phyloP scores from a whole-genome alignment of 2,113 vertebrate genomes.

The Rhineura floridana region DNA sequence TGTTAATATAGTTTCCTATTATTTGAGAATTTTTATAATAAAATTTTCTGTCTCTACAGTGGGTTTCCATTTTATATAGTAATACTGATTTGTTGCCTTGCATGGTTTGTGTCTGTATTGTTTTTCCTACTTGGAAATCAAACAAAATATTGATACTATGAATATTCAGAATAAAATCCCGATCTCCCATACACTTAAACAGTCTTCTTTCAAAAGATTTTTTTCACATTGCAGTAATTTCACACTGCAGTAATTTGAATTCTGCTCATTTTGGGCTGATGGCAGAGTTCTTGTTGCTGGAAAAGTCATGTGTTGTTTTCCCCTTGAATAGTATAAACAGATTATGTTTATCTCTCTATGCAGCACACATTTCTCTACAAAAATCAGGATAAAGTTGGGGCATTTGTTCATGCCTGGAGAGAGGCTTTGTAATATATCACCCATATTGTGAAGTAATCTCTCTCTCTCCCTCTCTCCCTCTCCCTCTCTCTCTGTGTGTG shows the following conservation, averaged over 20 bases:
- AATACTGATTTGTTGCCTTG: neutral
- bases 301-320: constrained; percentile 47
- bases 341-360: constrained; percentile 60
- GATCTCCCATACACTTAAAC: neutral
- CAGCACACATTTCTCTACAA: constrained; percentile 50
- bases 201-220: neutral
- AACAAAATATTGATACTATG: neutral
- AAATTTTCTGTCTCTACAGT: neutral
- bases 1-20: neutral
- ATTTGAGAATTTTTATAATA: neutral
- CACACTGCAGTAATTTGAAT: constrained; percentile 21
- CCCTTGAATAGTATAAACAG: constrained; percentile 45
- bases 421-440: constrained; percentile 6
- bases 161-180: neutral
- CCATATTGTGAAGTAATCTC: neutral
- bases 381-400: constrained; percentile 10
- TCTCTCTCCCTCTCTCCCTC: too few relatives aligned
- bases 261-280: constrained; percentile 32
- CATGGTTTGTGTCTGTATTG: neutral
- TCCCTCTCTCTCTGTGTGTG: too few relatives aligned
- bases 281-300: constrained; percentile 26
- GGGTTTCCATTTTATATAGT: neutral
- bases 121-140: neutral
- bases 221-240: constrained; percentile 15
- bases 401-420: neutral